Conservation (phyloP, 1,140 invertebrate genomes). For the Mercenaria mercenaria region DNA sequence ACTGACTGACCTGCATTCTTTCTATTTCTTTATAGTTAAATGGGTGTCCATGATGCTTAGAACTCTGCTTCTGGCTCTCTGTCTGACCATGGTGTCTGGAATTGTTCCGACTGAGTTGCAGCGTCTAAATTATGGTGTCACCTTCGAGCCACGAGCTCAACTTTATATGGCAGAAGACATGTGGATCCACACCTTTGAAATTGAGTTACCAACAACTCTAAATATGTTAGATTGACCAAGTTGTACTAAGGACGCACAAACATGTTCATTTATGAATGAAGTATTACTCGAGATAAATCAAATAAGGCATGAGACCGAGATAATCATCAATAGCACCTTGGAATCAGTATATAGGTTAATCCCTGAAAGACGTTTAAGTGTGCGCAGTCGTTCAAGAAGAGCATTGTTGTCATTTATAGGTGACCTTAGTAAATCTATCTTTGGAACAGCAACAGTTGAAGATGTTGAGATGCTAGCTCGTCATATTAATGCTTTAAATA, state of each 20-base stretch:
- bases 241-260: neutral
- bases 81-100: slow-evolving; percentile 3
- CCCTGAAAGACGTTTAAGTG: neutral
- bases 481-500: slow-evolving; percentile 25
- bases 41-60: neutral
- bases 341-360: neutral
- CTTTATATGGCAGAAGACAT: neutral
- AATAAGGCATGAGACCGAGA: neutral
- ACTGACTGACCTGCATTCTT: neutral
- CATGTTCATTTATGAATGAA: neutral
- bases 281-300: slow-evolving; percentile 21
- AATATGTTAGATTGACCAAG: neutral
- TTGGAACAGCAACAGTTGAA: slow-evolving; percentile 54
- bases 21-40: neutral
- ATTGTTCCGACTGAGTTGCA: neutral
- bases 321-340: neutral
- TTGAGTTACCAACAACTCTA: neutral
- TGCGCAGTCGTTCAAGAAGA: neutral
- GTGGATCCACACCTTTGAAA: slow-evolving; percentile 21
- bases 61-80: neutral
- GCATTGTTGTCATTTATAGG: slow-evolving; percentile 2
- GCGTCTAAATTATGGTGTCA: slow-evolving; percentile 29
- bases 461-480: slow-evolving; percentile 29
- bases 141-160: slow-evolving; percentile 2
- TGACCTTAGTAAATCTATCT: slow-evolving; percentile 23